phyloP scores from a whole-genome alignment of 2,888 invertebrate genomes.

The Aquatica leii region DNA sequence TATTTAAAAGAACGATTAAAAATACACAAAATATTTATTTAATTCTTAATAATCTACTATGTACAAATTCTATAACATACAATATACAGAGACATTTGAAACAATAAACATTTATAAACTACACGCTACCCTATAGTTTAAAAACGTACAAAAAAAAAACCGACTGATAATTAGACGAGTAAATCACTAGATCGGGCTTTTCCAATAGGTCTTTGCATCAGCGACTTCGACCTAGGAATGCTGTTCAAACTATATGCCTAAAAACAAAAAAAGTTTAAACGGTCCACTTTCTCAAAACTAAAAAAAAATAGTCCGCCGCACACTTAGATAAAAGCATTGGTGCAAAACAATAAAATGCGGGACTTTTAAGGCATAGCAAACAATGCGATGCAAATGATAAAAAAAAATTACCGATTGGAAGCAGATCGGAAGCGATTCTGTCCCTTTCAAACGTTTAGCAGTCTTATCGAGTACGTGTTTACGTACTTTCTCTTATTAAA shows the following conservation, averaged over 20 bases:
- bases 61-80: too few species aligned
- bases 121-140: too few species aligned
- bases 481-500: constrained; percentile 58
- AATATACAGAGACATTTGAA: too few species aligned
- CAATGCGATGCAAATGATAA: neutral
- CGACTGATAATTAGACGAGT: constrained; percentile 19
- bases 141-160: neutral
- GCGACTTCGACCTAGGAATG: constrained; percentile 55
- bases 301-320: too few species aligned
- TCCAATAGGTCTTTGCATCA: constrained; percentile 54
- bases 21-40: too few species aligned
- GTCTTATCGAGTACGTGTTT: constrained; percentile 53
- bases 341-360: too few species aligned
- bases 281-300: constrained; percentile 4
- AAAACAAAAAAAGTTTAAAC: constrained; percentile 42
- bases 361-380: too few species aligned
- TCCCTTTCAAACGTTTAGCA: constrained; percentile 26
- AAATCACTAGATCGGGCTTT: constrained; percentile 55
- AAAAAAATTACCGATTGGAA: constrained; percentile 8
- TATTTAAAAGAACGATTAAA: too few species aligned
- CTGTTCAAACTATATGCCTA: constrained; percentile 57
- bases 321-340: too few species aligned
- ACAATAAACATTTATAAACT: too few species aligned
- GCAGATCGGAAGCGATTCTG: neutral
- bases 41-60: too few species aligned